Evolutionary conservation across 2,113 vertebrate genomes (phyloP).

Genomic region (Leucosticte australis): DNA sequence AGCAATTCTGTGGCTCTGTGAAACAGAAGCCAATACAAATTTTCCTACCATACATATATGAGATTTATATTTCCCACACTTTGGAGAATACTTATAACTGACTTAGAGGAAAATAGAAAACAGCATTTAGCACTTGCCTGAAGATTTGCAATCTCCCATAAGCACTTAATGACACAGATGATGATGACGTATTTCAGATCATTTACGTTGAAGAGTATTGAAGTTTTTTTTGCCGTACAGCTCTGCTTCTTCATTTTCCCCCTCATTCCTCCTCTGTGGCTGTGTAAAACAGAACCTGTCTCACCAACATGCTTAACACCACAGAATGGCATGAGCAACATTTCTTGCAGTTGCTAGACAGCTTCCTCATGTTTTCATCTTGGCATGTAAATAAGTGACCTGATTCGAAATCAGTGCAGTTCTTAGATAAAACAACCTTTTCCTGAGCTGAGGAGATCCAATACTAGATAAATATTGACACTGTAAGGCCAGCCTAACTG

Average conservation of each 20-base stretch:
- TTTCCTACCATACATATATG: not conserved
- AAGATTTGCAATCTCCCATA: not conserved
- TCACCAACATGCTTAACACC: not conserved
- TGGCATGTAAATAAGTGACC: not conserved
- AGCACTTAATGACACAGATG: not conserved
- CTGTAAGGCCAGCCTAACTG: not conserved
- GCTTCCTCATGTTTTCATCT: not conserved
- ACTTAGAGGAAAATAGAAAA: constrained; percentile 32
- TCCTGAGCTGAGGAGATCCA: not conserved
- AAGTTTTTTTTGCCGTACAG: not conserved
- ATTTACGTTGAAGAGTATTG: not conserved
- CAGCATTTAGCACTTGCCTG: not conserved
- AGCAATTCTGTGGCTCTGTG: not conserved
- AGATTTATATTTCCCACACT: not conserved
- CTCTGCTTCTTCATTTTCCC: not conserved
- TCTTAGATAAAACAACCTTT: not conserved
- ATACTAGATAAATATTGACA: not conserved
- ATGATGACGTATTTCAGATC: not conserved
- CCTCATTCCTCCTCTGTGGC: not conserved
- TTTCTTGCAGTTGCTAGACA: not conserved
- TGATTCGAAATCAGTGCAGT: not conserved
- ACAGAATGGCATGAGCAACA: not conserved
- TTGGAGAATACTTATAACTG: constrained; percentile 1
- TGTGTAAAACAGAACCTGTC: not conserved
- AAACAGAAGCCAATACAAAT: constrained; percentile 3